phyloP scores from a whole-genome alignment of 2,113 vertebrate genomes.

The Tachycineta bicolor region DNA sequence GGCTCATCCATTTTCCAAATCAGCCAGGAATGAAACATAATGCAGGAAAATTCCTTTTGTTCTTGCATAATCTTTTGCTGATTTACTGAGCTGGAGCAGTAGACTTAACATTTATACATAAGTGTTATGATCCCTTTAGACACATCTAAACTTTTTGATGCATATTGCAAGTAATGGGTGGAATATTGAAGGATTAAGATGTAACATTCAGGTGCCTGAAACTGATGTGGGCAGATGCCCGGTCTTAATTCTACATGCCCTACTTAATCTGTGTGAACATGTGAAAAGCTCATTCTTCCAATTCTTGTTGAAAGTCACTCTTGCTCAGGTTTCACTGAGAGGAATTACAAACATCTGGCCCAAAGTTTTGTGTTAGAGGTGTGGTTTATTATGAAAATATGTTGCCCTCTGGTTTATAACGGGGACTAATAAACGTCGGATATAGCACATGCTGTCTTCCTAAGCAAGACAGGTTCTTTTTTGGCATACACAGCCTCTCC shows the following conservation, averaged over 20 bases:
- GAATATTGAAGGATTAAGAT: neutral
- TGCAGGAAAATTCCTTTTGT: neutral
- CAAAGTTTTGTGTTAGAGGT: neutral
- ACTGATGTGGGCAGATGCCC: neutral
- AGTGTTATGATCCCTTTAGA: neutral
- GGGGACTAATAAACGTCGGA: neutral
- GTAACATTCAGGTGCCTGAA: neutral
- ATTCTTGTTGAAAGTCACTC: neutral
- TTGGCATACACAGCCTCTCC: neutral
- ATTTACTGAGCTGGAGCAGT: neutral
- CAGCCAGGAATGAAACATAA: neutral
- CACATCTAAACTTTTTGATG: neutral
- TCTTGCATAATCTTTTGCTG: neutral
- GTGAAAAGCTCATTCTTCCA: neutral
- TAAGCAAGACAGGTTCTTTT: neutral
- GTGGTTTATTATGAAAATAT: neutral
- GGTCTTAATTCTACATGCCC: neutral
- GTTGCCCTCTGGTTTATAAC: neutral
- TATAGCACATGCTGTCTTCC: neutral
- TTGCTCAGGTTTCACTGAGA: neutral
- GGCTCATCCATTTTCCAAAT: neutral
- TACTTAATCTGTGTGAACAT: neutral
- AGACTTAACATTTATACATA: neutral
- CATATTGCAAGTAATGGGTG: neutral
- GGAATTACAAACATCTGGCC: neutral